Evolutionary conservation across 53 echinoderm and acorn worm genomes (phyloP).

Genomic region (Arbacia lixula): DNA sequence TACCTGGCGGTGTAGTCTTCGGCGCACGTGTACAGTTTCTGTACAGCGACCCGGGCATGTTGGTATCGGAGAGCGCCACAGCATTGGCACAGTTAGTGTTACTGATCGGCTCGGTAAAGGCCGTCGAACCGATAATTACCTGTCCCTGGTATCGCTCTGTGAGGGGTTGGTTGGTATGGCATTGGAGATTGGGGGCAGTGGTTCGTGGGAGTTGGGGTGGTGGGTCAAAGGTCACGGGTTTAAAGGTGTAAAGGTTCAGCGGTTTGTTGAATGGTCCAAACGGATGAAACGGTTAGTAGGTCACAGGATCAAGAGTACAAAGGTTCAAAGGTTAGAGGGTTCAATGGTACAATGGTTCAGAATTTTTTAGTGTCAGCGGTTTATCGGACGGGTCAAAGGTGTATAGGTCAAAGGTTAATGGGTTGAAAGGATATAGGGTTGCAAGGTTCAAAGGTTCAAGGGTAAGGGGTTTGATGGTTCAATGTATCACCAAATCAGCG

Average conservation of each 20-base stretch:
- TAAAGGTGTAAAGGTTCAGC: neutral
- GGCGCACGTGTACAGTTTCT: constrained; percentile 46
- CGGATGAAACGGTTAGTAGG: neutral
- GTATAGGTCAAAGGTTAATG: too few species aligned
- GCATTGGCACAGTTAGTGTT: constrained; percentile 32
- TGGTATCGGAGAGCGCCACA: constrained; percentile 29
- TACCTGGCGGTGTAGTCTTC: constrained; percentile 50
- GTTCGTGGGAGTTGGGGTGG: neutral
- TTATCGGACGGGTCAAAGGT: too few species aligned
- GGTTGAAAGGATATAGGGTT: too few species aligned
- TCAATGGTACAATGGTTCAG: neutral
- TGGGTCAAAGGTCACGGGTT: neutral
- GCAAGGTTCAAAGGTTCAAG: too few species aligned
- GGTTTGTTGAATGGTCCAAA: neutral
- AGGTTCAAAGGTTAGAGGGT: neutral
- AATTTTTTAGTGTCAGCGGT: too few species aligned
- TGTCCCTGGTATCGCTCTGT: constrained; percentile 20
- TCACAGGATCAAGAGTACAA: neutral
- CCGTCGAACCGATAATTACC: constrained; percentile 44
- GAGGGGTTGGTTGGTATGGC: neutral
- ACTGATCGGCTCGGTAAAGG: constrained; percentile 34
- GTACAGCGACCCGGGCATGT: constrained; percentile 35
- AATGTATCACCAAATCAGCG: too few species aligned
- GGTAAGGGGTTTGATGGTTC: too few species aligned
- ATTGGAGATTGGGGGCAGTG: neutral